Evolutionary conservation across 2,888 invertebrate species (phyloP).

Genomic region (Ashinkailepas kermadecensis): DNA sequence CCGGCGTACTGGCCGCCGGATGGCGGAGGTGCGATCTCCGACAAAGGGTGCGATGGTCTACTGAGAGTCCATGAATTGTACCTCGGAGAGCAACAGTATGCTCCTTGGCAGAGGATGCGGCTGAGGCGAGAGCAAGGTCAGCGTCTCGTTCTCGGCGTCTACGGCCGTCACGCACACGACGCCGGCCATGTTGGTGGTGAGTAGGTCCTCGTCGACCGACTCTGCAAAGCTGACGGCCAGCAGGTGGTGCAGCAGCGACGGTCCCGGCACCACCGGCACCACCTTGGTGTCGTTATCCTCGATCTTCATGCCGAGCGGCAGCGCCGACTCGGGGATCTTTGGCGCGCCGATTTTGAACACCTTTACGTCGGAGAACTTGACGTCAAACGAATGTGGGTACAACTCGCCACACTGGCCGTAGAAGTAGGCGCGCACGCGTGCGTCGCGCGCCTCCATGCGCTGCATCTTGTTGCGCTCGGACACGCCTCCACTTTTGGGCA

Average conservation of each 20-base stretch:
- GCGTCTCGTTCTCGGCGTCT: conserved; percentile 73
- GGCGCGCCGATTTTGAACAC: conserved; percentile 93
- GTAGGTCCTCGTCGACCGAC: conserved; percentile 66
- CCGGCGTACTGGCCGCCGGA: no score
- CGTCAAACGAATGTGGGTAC: conserved; percentile 90
- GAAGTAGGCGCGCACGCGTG: conserved; percentile 84
- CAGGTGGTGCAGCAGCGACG: conserved; percentile 74
- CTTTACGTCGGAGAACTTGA: conserved; percentile 51
- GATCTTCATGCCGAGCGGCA: conserved; percentile 91
- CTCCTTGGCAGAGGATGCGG: conserved; percentile 85
- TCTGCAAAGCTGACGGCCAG: conserved; percentile 76
- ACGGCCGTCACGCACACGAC: conserved; percentile 91
- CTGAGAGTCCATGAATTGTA: conserved; percentile 92
- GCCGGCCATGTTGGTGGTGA: conserved; percentile 79
- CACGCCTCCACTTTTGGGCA: conserved; percentile 95
- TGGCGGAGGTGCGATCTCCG: no score
- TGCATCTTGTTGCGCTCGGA: conserved; percentile 70
- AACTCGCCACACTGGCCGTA: conserved; percentile 61
- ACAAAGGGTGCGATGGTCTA: conserved; percentile 39
- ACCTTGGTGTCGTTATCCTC: conserved; percentile 83
- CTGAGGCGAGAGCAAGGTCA: conserved; percentile 88
- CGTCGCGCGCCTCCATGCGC: conserved; percentile 67
- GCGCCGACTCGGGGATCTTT: conserved; percentile 84
- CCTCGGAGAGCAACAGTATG: conserved; percentile 75
- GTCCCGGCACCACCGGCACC: conserved; percentile 64